Evolutionary conservation across 2,888 invertebrate genomes (phyloP).

Genomic region (Pseudococcus jackbeardsleyi): DNA sequence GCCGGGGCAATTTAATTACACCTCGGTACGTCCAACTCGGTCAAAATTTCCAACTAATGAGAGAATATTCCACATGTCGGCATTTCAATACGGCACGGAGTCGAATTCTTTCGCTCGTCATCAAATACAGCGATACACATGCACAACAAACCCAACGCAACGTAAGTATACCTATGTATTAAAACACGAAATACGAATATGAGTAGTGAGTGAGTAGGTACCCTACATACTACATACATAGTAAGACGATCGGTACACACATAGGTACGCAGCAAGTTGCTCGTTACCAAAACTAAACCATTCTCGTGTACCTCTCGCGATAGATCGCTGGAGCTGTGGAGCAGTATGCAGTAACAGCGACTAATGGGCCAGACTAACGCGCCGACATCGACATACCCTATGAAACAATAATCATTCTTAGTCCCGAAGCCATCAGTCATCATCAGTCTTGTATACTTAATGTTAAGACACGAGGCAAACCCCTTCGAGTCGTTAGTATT

Average conservation of each 20-base stretch:
- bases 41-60: slow-evolving; percentile 33
- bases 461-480: slow-evolving; percentile 50
- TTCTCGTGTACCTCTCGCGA: not conserved
- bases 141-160: not conserved
- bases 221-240: too few relatives aligned
- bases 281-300: slow-evolving; percentile 36
- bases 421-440: slow-evolving; percentile 55
- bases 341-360: slow-evolving; percentile 2
- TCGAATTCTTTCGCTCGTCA: slow-evolving; percentile 14
- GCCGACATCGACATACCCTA: slow-evolving; percentile 29
- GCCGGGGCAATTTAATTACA: not conserved
- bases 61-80: slow-evolving; percentile 6
- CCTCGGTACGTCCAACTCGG: not conserved
- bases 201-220: too few relatives aligned
- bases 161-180: not conserved
- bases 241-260: not conserved
- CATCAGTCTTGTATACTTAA: slow-evolving; percentile 55
- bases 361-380: slow-evolving; percentile 46
- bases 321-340: not conserved
- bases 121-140: not conserved
- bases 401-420: slow-evolving; percentile 49
- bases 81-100: slow-evolving; percentile 26
- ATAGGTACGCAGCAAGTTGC: not conserved
- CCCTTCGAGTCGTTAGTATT: slow-evolving; percentile 42
- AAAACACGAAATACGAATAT: too few relatives aligned